These are phyloP conservation scores for Acanthurus leucopareius DNA, from an alignment of 2,797 vertebrate species.

Conservation along the genomic window DNA sequence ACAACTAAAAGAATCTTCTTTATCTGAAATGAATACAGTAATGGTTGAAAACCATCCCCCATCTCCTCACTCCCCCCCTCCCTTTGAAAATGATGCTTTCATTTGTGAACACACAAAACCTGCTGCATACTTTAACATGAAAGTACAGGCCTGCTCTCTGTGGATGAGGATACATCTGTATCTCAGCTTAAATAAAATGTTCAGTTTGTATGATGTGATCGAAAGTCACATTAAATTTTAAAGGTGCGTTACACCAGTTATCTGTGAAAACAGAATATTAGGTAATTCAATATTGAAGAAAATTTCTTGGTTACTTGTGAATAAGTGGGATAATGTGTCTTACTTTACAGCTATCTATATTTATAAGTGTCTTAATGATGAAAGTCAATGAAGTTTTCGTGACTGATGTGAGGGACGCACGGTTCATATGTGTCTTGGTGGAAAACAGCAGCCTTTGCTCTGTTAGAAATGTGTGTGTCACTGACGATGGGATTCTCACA, in stretches of 20 bases:
- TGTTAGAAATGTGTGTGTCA: background rate
- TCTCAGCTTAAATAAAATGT: constrained; percentile 6
- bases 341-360: constrained; percentile 25
- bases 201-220: constrained; percentile 11
- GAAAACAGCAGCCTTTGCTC: background rate
- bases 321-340: constrained; percentile 15
- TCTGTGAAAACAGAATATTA: constrained; percentile 48
- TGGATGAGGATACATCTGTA: constrained; percentile 25
- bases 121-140: background rate
- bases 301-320: constrained; percentile 20
- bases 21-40: constrained; percentile 24
- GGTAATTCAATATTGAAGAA: constrained; percentile 41
- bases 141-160: constrained; percentile 3
- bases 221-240: constrained; percentile 21
- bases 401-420: background rate
- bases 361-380: background rate
- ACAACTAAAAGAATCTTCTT: constrained; percentile 35
- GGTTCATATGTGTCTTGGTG: constrained; percentile 3
- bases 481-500: background rate
- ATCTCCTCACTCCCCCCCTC: no score
- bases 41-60: constrained; percentile 28
- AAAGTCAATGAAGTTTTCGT: background rate
- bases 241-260: constrained; percentile 23
- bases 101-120: constrained; percentile 17
- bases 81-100: no score